phyloP scores from a whole-genome alignment of 2,797 vertebrate species.

The Parauchenoglanis ngamensis region DNA sequence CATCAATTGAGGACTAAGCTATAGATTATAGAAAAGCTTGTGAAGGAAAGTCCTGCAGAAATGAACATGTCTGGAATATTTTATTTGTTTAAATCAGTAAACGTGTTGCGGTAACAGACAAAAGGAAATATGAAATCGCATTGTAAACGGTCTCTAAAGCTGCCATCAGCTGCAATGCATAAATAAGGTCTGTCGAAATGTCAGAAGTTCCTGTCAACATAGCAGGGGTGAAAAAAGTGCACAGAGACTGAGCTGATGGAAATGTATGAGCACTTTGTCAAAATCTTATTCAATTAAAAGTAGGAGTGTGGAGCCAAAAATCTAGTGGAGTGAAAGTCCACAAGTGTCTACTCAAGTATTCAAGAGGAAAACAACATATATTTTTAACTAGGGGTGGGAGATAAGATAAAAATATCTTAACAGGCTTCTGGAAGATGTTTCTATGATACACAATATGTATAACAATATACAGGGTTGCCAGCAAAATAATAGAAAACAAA shows the following conservation, averaged over 20 bases:
- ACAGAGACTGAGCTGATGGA: too few species aligned
- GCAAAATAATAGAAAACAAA: too few species aligned
- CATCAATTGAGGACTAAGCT: not conserved
- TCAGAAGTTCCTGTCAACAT: slow-evolving; percentile 8
- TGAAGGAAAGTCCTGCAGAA: slow-evolving; percentile 17
- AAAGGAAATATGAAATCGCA: not conserved
- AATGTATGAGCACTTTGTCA: not conserved
- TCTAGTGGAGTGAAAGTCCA: not conserved
- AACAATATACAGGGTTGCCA: not conserved
- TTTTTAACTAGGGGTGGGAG: not conserved
- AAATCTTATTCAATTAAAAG: not conserved
- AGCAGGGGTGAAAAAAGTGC: not conserved
- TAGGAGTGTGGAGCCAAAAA: not conserved
- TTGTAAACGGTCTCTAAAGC: not conserved
- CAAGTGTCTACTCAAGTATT: too few species aligned
- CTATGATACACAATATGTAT: not conserved
- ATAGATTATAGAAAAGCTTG: slow-evolving; percentile 18
- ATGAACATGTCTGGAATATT: slow-evolving; percentile 8
- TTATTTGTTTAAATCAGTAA: slow-evolving; percentile 1
- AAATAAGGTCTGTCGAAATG: not conserved
- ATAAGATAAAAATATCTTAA: too few species aligned
- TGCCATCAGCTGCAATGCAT: not conserved
- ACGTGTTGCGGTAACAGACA: not conserved
- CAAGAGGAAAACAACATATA: too few species aligned
- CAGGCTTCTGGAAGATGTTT: not conserved